phyloP scores from a whole-genome alignment of 2,113 vertebrate genomes.

The Neogale vison region DNA sequence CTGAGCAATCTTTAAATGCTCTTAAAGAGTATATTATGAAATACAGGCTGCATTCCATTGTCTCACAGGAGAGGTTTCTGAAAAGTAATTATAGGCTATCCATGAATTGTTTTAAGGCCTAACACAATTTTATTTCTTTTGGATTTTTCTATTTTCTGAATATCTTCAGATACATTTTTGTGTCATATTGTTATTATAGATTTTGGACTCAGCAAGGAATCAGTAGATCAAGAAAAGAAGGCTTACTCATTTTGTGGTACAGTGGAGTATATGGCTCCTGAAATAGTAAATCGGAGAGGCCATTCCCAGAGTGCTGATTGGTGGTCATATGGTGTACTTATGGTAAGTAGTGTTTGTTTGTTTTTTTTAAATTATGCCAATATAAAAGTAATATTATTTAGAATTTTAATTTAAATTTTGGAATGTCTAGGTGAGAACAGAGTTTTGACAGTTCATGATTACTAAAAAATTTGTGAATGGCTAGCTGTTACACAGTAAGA shows the following conservation, averaged over 20 bases:
- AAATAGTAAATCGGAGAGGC: slow-evolving; percentile 98
- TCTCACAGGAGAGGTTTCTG: background rate
- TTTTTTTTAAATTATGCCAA: slow-evolving; percentile 4
- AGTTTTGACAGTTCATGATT: background rate
- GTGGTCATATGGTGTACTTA: slow-evolving; percentile 99
- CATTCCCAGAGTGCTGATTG: slow-evolving; percentile 99
- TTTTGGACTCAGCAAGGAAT: slow-evolving; percentile 99
- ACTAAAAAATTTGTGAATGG: background rate
- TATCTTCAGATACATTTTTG: slow-evolving; percentile 77
- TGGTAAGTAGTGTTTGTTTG: slow-evolving; percentile 86
- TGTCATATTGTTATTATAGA: slow-evolving; percentile 87
- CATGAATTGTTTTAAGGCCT: background rate
- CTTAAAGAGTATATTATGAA: slow-evolving; percentile 1
- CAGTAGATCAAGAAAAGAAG: slow-evolving; percentile 98
- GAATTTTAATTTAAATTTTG: slow-evolving; percentile 15
- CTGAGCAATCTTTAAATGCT: background rate
- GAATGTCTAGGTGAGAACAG: background rate
- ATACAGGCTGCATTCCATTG: background rate
- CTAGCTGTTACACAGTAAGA: background rate
- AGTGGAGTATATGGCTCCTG: slow-evolving; percentile 99
- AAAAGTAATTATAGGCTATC: background rate
- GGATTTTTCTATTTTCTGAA: slow-evolving; percentile 25
- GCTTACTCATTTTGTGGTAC: slow-evolving; percentile 99
- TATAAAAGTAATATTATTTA: background rate
- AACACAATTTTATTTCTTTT: background rate